Conservation (phyloP, 2,888 invertebrate genomes). For the Globia sparganii region DNA sequence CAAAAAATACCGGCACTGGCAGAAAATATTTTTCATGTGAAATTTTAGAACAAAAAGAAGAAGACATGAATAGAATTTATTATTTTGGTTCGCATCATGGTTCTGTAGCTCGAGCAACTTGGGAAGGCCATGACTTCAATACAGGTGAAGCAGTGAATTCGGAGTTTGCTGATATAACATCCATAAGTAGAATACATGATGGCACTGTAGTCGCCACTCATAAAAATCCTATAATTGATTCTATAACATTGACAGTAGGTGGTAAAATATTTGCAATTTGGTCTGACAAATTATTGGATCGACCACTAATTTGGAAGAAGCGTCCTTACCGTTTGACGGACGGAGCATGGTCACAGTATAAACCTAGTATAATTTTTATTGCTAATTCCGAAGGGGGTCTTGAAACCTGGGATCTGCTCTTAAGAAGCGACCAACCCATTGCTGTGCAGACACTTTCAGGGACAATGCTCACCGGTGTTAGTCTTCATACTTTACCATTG, state of each 20-base stretch:
- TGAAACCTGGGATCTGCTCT: constrained; percentile 95
- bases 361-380: constrained; percentile 93
- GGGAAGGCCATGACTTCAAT: constrained; percentile 93
- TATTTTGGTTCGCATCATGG: constrained; percentile 87
- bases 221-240: constrained; percentile 91
- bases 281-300: constrained; percentile 91
- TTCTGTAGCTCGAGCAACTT: constrained; percentile 86
- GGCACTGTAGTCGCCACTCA: constrained; percentile 91
- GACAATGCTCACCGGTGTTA: constrained; percentile 91
- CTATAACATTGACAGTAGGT: constrained; percentile 93
- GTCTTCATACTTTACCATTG: constrained; percentile 90
- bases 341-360: constrained; percentile 93
- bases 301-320: constrained; percentile 93
- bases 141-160: constrained; percentile 91
- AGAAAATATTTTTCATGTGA: constrained; percentile 84
- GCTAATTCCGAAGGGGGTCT: constrained; percentile 93
- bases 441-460: constrained; percentile 92
- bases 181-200: constrained; percentile 91
- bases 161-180: constrained; percentile 87
- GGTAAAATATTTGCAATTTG: constrained; percentile 94
- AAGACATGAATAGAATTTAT: constrained; percentile 76
- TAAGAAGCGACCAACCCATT: constrained; percentile 92
- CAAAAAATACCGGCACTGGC: constrained; percentile 77
- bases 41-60: constrained; percentile 71
- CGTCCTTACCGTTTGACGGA: constrained; percentile 90